A percentile compares a stretch with the other conserved stretches of the same genome.
Conservation (phyloP, 2,888 invertebrate genomes). For the Lamproptera curius region DNA sequence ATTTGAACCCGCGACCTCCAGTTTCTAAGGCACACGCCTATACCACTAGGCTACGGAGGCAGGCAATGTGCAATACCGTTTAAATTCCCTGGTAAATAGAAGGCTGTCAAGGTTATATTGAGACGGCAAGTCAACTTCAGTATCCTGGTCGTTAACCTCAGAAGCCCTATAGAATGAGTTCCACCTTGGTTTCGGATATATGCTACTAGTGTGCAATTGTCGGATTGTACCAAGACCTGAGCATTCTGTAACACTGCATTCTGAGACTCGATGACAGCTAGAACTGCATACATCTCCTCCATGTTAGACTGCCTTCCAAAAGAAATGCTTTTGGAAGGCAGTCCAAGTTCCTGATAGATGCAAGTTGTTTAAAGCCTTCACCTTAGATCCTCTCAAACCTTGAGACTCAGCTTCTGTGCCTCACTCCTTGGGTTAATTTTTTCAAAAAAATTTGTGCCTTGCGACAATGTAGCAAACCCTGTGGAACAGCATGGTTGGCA, state of each 20-base stretch:
- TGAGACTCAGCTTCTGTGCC: too few relatives aligned
- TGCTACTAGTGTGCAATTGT: slow-evolving; percentile 22
- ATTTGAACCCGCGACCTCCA: too few relatives aligned
- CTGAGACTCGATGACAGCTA: slow-evolving; percentile 18
- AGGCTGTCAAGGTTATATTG: slow-evolving; percentile 9
- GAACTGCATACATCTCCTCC: slow-evolving; percentile 29
- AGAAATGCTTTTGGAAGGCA: slow-evolving; percentile 16
- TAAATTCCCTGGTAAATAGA: slow-evolving; percentile 31
- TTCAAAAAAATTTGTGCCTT: slow-evolving; percentile 22
- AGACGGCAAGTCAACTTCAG: slow-evolving; percentile 11
- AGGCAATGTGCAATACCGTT: slow-evolving; percentile 35
- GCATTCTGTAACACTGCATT: neutral
- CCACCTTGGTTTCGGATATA: slow-evolving; percentile 32
- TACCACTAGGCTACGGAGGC: too few relatives aligned
- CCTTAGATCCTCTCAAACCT: too few relatives aligned
- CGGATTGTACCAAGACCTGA: neutral
- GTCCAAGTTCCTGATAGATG: slow-evolving; percentile 24
- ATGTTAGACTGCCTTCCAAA: slow-evolving; percentile 30
- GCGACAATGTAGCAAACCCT: slow-evolving; percentile 24
- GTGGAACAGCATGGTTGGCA: slow-evolving; percentile 17
- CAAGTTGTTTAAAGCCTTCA: slow-evolving; percentile 12
- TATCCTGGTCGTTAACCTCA: slow-evolving; percentile 10
- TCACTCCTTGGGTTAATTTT: neutral
- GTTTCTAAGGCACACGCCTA: too few relatives aligned
- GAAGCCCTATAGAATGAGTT: slow-evolving; percentile 22